Evolutionary conservation across 2,888 invertebrate genomes (phyloP).

Genomic region (Eupithecia subumbrata): DNA sequence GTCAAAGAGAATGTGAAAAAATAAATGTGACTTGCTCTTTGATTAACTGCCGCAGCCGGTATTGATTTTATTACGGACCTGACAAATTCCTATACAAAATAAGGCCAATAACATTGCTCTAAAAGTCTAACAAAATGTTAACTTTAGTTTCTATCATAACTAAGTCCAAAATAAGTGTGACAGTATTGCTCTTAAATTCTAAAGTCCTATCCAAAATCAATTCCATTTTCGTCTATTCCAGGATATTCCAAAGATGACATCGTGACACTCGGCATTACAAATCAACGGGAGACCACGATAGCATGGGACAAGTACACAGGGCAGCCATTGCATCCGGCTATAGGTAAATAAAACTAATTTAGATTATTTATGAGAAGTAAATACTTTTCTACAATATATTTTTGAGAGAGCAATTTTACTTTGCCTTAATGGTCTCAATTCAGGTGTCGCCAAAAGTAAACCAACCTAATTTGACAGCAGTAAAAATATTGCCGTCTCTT

Average conservation of each 20-base stretch:
- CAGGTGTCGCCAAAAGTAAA: too few relatives aligned
- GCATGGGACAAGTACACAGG: slow-evolving; percentile 98
- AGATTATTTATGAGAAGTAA: neutral
- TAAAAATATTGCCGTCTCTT: too few relatives aligned
- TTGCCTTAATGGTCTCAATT: too few relatives aligned
- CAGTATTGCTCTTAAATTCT: too few relatives aligned
- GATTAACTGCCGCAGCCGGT: neutral
- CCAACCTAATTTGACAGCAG: too few relatives aligned
- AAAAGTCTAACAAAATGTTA: neutral
- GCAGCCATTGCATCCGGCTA: slow-evolving; percentile 96
- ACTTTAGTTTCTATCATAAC: too few relatives aligned
- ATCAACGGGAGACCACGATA: slow-evolving; percentile 98
- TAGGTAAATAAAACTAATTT: slow-evolving; percentile 84
- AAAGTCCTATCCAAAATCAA: too few relatives aligned
- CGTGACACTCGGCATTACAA: slow-evolving; percentile 95
- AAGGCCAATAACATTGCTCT: neutral
- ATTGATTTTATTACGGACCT: neutral
- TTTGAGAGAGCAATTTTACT: too few relatives aligned
- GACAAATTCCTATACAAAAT: neutral
- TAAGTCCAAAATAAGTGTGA: too few relatives aligned
- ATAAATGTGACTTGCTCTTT: too few relatives aligned
- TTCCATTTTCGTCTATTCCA: slow-evolving; percentile 45
- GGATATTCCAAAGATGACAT: slow-evolving; percentile 87
- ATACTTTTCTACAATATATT: too few relatives aligned
- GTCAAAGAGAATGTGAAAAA: too few relatives aligned